Evolutionary conservation across 2,113 vertebrate species (phyloP).

Genomic region (Anolis sagrei): DNA sequence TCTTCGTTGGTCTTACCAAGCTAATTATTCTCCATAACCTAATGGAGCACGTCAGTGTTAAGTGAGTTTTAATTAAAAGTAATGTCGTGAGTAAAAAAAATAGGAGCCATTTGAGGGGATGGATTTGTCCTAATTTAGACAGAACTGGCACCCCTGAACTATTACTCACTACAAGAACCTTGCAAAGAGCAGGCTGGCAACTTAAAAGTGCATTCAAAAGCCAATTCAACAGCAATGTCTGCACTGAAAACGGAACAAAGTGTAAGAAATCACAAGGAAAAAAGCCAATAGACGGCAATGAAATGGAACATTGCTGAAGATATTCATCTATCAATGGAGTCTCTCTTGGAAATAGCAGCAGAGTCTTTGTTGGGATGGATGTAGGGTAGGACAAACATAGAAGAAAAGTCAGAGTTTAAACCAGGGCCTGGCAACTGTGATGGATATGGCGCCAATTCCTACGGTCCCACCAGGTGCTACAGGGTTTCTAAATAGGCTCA

Average conservation of each 20-base stretch:
- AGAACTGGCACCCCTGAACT: neutral
- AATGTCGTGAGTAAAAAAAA: conserved; percentile 9
- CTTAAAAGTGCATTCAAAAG: neutral
- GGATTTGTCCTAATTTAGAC: conserved; percentile 8
- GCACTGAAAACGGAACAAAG: neutral
- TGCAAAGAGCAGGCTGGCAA: neutral
- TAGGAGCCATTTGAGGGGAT: neutral
- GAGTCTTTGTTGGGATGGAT: neutral
- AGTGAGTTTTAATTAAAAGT: conserved; percentile 30
- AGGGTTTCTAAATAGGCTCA: no score
- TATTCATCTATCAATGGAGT: neutral
- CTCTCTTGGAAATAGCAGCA: neutral
- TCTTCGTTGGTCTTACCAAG: neutral
- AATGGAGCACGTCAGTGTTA: conserved; percentile 17
- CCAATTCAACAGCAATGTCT: neutral
- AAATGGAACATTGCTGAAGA: neutral
- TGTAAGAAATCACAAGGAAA: neutral
- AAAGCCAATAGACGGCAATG: neutral
- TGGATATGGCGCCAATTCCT: no score
- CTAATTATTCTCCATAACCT: conserved; percentile 23
- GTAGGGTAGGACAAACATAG: neutral
- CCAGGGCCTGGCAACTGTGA: no score
- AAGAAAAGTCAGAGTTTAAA: neutral
- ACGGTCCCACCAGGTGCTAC: no score
- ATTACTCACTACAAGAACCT: neutral